phyloP scores from a whole-genome alignment of 2,797 vertebrate species.

The Menidia menidia region DNA sequence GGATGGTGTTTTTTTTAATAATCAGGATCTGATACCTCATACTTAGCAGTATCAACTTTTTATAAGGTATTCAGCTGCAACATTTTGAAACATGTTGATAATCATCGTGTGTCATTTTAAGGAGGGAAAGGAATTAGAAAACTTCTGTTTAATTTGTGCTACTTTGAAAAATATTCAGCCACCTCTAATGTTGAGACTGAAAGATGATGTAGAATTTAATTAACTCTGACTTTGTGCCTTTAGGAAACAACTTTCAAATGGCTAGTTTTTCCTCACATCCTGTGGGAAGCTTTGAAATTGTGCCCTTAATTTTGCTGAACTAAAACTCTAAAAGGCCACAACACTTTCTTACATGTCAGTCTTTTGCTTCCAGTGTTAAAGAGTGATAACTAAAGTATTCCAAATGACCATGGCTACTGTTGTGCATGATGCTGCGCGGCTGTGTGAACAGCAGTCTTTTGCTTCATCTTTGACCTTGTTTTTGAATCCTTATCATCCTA shows the following conservation, averaged over 20 bases:
- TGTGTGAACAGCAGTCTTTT: constrained; percentile 34
- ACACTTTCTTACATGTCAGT: constrained; percentile 25
- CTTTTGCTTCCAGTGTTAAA: constrained; percentile 24
- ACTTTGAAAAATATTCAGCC: constrained; percentile 66
- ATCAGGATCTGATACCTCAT: constrained; percentile 47
- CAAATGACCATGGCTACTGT: constrained; percentile 6
- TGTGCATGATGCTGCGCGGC: constrained; percentile 13
- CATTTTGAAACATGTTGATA: constrained; percentile 10
- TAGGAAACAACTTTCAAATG: constrained; percentile 48
- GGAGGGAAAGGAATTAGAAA: constrained; percentile 33
- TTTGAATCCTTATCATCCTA: constrained; percentile 64
- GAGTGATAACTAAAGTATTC: constrained; percentile 16
- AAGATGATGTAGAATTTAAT: constrained; percentile 69
- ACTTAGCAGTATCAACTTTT: constrained; percentile 22
- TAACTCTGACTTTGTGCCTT: constrained; percentile 62
- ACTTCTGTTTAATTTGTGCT: constrained; percentile 66
- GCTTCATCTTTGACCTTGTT: constrained; percentile 53
- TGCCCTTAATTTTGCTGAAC: constrained; percentile 37
- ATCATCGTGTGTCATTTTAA: neutral
- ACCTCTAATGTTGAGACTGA: constrained; percentile 65
- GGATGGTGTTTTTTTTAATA: constrained; percentile 50
- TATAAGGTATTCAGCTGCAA: constrained; percentile 15
- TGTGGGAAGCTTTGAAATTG: constrained; percentile 50
- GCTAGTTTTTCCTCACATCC: constrained; percentile 49
- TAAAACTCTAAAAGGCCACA: constrained; percentile 49